Base-by-base conservation (phyloP, 2,113 vertebrate species). In the Irena cyanogastra region DNA sequence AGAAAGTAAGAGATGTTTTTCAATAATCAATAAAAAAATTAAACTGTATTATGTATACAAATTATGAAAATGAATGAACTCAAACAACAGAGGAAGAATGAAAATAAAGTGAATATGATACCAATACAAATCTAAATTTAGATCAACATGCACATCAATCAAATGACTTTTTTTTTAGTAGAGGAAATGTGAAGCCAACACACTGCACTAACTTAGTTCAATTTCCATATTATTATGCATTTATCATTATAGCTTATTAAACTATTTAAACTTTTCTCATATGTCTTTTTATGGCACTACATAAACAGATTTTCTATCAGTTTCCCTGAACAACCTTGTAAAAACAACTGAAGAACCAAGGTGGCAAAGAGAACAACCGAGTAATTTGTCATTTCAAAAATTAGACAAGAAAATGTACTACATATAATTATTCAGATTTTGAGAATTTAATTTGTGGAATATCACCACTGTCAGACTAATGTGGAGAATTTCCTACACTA, bases 231-330 rank as follows among this genome's bases (percentile, higher is more conserved):
- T 83, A 72, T 82, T 76, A 84, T 16, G 16, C 61, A 89, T 95
- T 93, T 95, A 90, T 87, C 88, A 84, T 94, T 90, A 92, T 9
- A 87, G 65, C 47, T 80, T 95, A 87, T 80, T 91, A 93, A 61
- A 39, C 59, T 28, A 61, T 65, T 82, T 41, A 70, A 91, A 75
- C 75, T 71, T 68, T 64, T 86, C 56, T 92, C 82, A 76, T 17
- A 47, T 4, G 2, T 85, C 86, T 92, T 69, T 81, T 87, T 74
- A 87, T 54, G 56, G 63, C 49, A 68, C 52, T 68, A 52, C 11
- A 89, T 75, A 95, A 92, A 89, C 56, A 82, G 65, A 89, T 91
- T 80, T 87, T 74, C 53, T 68, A 81, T 60, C 79, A 27, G 26
- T 86, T 93, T 95, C 63, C 66, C 54, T 80, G 33, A 94, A 84